Conservation (phyloP, 2,888 invertebrate species). For the Lumbricus terrestris region DNA sequence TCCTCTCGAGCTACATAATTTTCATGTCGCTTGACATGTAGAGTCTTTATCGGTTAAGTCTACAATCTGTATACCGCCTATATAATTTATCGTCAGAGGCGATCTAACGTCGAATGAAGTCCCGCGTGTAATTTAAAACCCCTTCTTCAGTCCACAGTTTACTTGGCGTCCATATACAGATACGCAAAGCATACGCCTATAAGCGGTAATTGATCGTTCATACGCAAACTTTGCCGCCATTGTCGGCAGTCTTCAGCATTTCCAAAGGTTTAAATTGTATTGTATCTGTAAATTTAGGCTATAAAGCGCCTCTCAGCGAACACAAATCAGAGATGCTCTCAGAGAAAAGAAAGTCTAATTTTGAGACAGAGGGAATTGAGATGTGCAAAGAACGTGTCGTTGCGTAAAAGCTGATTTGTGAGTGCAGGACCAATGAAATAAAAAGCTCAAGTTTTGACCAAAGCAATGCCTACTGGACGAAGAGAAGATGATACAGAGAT, state of each 20-base stretch:
- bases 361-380: too few species aligned
- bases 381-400: too few species aligned
- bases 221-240: neutral
- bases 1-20: neutral
- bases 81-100: neutral
- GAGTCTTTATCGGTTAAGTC: neutral
- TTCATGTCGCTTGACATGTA: neutral
- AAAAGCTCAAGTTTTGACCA: too few species aligned
- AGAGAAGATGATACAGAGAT: too few species aligned
- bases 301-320: too few species aligned
- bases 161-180: neutral
- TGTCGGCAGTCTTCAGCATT: neutral
- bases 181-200: neutral
- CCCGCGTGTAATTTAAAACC: neutral
- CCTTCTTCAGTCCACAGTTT: neutral
- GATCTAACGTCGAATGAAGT: neutral
- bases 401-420: too few species aligned
- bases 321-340: too few species aligned
- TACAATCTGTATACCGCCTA: neutral
- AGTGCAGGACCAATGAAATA: too few species aligned
- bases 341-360: too few species aligned
- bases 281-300: too few species aligned
- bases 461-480: too few species aligned
- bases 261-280: neutral
- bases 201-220: neutral